These are phyloP conservation scores for Microtus ochrogaster DNA, from an alignment of 2,113 vertebrate genomes.

Conservation along the genomic window DNA sequence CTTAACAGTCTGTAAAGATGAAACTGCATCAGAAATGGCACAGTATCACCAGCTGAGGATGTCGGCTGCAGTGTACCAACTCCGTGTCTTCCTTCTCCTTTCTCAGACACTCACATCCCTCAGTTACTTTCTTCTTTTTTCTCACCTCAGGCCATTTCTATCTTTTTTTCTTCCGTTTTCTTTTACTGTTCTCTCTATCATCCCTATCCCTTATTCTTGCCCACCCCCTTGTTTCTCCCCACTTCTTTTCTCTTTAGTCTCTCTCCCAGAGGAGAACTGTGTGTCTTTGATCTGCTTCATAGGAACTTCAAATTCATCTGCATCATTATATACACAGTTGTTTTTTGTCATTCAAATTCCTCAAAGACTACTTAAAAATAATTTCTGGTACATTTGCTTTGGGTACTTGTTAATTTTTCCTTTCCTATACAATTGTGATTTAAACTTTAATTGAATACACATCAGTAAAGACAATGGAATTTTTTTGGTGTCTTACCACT, in stretches of 20 bases:
- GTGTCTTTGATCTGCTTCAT: slow-evolving; percentile 28
- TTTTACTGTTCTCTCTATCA: neutral
- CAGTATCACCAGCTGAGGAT: slow-evolving; percentile 51
- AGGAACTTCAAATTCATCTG: slow-evolving; percentile 34
- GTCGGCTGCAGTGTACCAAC: slow-evolving; percentile 13
- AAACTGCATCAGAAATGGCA: slow-evolving; percentile 48
- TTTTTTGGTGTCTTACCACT: slow-evolving; percentile 45
- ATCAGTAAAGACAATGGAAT: slow-evolving; percentile 55
- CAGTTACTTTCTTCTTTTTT: neutral
- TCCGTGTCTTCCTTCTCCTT: slow-evolving; percentile 1
- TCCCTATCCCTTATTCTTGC: neutral
- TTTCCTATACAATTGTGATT: slow-evolving; percentile 15
- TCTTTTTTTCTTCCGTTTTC: neutral
- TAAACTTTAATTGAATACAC: slow-evolving; percentile 61
- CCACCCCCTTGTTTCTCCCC: accelerated
- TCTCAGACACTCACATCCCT: slow-evolving; percentile 41
- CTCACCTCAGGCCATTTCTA: neutral
- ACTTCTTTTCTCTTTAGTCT: neutral
- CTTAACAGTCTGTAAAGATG: slow-evolving; percentile 69
- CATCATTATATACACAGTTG: neutral
- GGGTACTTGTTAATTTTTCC: slow-evolving; percentile 22
- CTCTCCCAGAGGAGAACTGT: neutral
- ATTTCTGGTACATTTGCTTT: slow-evolving; percentile 60
- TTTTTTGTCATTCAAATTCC: slow-evolving; percentile 43
- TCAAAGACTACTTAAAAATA: slow-evolving; percentile 52